Base-by-base conservation (phyloP, 2,797 vertebrate genomes). In the Dicrostonyx torquatus region DNA sequence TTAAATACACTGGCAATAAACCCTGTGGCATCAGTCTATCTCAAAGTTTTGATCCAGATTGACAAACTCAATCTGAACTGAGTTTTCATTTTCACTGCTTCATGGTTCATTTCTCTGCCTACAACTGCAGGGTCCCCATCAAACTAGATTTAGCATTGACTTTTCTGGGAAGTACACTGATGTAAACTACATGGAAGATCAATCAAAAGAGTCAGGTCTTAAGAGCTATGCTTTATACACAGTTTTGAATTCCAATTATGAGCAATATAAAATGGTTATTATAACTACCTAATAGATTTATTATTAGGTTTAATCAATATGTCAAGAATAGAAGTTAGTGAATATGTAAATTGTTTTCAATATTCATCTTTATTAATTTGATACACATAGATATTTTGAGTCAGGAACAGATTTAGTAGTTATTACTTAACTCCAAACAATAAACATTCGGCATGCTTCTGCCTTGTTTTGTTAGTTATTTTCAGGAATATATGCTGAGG, bases 341-440 rank as follows among this genome's bases (percentile, higher is more conserved):
- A 77, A 58, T 84, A 40, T 58, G 66, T 84, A 80, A 18, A 2
- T 45, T 78, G 3, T 60, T 96, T 94, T 94, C 48, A 68, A 83
- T 87, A 70, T 29, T 87, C 11, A 89, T 40, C 43, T 88, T 89
- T 87, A 73, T 72, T 79, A 77, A 55, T 50, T 72, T 66, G 92
- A 76, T 87, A 2, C 20, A 50, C 4, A 58, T 18, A 5, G 5
- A 1, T 62, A 2, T 73, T 90, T 92, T 85, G 31, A 34, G 55
- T 85, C 24, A 90, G 15, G 50, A 37, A 37, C 14, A 43, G 12
- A 85, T 37, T 70, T 92, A 55, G 72, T 77, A 34, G 13, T 40
- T 78, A 80, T 93, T 82, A 72, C 2, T 48, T 82, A 34, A 64
- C 9, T 78, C 53, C 75, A 77, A 91, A 68, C 79, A 83, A 66